Percentiles rank a stretch among this genome's conserved stretches.
phyloP scores from a whole-genome alignment of 2,888 invertebrate genomes.

The Andrena trimmerana region DNA sequence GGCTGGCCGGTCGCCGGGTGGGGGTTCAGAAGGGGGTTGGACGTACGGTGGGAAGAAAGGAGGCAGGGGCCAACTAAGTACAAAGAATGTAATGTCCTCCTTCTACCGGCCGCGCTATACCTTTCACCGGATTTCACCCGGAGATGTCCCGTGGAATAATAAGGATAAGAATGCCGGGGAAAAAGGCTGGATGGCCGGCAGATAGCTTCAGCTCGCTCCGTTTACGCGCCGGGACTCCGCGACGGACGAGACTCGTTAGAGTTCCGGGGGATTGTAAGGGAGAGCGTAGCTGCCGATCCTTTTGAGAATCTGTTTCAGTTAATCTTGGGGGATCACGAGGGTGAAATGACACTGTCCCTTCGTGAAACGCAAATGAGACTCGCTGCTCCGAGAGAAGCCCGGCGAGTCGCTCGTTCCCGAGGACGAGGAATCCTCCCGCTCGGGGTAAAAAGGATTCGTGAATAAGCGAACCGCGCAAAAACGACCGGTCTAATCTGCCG shows the following conservation, averaged over 20 bases:
- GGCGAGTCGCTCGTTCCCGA: neutral
- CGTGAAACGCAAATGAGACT: neutral
- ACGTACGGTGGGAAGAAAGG: constrained; percentile 59
- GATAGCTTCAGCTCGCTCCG: constrained; percentile 34
- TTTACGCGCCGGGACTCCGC: constrained; percentile 47
- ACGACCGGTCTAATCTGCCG: constrained; percentile 46
- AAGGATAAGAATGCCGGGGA: constrained; percentile 78
- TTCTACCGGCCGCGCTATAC: constrained; percentile 74
- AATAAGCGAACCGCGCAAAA: constrained; percentile 29
- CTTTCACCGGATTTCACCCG: constrained; percentile 80
- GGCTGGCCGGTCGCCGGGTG: constrained; percentile 51
- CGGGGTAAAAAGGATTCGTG: neutral
- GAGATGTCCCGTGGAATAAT: constrained; percentile 81
- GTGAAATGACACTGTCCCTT: neutral
- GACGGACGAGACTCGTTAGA: neutral
- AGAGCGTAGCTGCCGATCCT: neutral
- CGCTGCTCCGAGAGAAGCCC: no score
- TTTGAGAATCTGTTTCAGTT: neutral
- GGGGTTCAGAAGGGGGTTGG: constrained; percentile 37
- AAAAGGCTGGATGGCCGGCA: constrained; percentile 56
- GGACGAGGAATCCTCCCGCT: neutral
- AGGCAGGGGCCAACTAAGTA: constrained; percentile 77
- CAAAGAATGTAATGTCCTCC: constrained; percentile 82
- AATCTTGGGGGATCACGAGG: neutral
- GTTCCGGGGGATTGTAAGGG: no score